A percentile compares a stretch with the other conserved stretches of the same genome.
These are phyloP conservation scores for Adelphocoris suturalis DNA, from an alignment of 2,888 invertebrate species.

Conservation along the genomic window DNA sequence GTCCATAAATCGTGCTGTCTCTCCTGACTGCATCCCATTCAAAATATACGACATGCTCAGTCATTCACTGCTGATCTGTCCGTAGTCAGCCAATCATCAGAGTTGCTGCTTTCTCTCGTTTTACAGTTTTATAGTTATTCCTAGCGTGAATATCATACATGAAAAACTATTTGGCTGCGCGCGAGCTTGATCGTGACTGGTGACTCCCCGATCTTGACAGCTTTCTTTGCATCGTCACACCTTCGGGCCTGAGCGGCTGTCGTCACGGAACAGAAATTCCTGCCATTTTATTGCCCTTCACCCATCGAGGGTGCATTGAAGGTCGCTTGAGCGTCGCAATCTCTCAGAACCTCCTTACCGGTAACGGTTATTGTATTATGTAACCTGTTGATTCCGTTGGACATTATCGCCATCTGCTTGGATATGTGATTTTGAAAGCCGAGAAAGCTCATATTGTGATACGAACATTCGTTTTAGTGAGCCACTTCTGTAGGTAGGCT, in stretches of 20 bases:
- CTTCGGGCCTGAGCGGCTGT: background rate
- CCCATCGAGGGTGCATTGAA: background rate
- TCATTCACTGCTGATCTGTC: background rate
- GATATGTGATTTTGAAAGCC: too few relatives aligned
- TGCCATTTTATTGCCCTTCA: conserved; percentile 6
- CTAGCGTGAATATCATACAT: background rate
- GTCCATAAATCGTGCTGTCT: background rate
- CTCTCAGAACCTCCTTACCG: background rate
- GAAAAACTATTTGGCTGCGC: background rate
- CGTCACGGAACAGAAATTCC: background rate
- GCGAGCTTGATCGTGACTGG: background rate
- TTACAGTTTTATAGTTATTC: background rate
- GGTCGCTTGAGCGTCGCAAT: conserved; percentile 5
- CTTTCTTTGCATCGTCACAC: conserved; percentile 3
- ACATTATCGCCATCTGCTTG: too few relatives aligned
- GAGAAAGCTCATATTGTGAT: too few relatives aligned
- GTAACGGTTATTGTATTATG: background rate
- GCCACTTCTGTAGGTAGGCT: too few relatives aligned
- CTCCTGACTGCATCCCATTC: background rate
- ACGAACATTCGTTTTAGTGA: too few relatives aligned
- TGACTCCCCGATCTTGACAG: background rate
- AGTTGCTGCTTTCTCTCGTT: background rate
- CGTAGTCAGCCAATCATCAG: background rate
- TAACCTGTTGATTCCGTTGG: background rate
- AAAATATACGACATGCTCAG: background rate